phyloP scores from a whole-genome alignment of 2,888 invertebrate species.

The Cheilosia vernalis region DNA sequence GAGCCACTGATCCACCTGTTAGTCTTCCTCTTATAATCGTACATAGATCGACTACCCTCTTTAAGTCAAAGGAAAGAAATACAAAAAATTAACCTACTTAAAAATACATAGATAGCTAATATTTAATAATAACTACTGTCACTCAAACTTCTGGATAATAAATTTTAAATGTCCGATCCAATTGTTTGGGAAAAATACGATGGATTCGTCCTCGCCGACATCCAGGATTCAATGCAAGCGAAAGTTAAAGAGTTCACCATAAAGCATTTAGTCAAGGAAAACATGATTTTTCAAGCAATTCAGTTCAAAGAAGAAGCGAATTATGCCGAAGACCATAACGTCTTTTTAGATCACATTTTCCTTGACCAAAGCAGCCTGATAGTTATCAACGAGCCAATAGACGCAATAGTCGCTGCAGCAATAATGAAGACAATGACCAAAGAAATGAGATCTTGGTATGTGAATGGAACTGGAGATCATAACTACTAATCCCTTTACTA shows the following conservation, averaged over 20 bases:
- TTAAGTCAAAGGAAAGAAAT: too few relatives aligned
- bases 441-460: slow-evolving; percentile 40
- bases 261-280: slow-evolving; percentile 5
- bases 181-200: slow-evolving; percentile 42
- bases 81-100: too few relatives aligned
- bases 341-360: slow-evolving; percentile 32
- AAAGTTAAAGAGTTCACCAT: slow-evolving; percentile 19
- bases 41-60: too few relatives aligned
- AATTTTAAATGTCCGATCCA: background rate
- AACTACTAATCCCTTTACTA: too few relatives aligned
- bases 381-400: background rate
- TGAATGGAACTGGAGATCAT: too few relatives aligned
- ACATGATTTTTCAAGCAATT: slow-evolving; percentile 14
- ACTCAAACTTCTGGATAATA: background rate
- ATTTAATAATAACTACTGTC: background rate
- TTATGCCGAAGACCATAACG: slow-evolving; percentile 11
- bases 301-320: slow-evolving; percentile 1
- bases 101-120: too few relatives aligned
- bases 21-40: too few relatives aligned
- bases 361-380: slow-evolving; percentile 2
- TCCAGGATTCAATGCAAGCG: background rate
- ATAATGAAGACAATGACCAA: slow-evolving; percentile 41
- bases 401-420: slow-evolving; percentile 26
- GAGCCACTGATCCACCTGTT: too few relatives aligned
- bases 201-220: slow-evolving; percentile 7